Evolutionary conservation across 2,888 invertebrate genomes (phyloP), one percentile per base, ranked within the genome.

Genomic region (Cryptophagus acutangulus): DNA sequence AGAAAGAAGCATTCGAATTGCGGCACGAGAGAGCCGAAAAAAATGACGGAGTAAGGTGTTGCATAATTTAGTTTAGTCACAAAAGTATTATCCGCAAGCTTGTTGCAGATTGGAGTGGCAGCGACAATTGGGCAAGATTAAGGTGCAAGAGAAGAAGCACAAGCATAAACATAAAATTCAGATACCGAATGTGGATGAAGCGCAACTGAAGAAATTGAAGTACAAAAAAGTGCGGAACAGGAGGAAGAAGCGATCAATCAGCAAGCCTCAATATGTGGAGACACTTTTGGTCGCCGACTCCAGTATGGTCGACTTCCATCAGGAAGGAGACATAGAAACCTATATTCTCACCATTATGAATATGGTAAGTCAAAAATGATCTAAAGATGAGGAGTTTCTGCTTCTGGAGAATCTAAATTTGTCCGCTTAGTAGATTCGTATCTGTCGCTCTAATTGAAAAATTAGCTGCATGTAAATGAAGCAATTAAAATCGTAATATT

Each of bases 291-390:
- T 92, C 36, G 91, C 91, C 24, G 92, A 93, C 72, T 77, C 80
- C 39, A 82, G 84, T 51, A 91, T 92, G 90, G 81, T 86, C 52
- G 81, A 85, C 37, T 91, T 89, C 66, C 91, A 93, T 70, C 74
- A 78, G 54, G 78, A 84, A 57, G 81, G 84, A 56, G 86, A 87
- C 62, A 77, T 90, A 51, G 84, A 88, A 65, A 87, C 82, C 4
- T 92, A 93, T 69, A 78, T 93, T 17, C 75, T 93, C 37, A 91
- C 91, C 36, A 85, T 93, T 51, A 90, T 92, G 89, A 93, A 92
- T 66, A 91, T 92, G 87, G 92, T 78, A 69, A 67, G 70, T 50
- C 8, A 13, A 8, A 15, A 4, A 2, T 35, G 20, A 25, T 8
- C 6, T 5, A 16, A 16, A 33, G 16, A 9, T 13, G 16, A 13